phyloP scores from a whole-genome alignment of 2,888 invertebrate species.

The Orthonychiurus folsomi region DNA sequence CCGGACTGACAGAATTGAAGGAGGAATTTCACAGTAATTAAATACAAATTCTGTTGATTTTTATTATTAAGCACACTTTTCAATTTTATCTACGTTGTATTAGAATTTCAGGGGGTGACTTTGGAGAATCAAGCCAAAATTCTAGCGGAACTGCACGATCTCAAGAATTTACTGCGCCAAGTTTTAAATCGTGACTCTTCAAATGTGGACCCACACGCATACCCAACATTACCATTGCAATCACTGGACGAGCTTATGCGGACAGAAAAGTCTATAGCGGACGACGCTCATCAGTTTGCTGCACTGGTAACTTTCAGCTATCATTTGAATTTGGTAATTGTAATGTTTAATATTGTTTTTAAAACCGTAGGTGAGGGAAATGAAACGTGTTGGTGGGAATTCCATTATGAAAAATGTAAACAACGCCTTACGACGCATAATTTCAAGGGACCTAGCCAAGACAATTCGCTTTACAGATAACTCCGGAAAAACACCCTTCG shows the following conservation, averaged over 20 bases:
- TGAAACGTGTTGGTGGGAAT: constrained; percentile 2
- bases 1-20: not conserved
- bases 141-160: not conserved
- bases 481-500: constrained; percentile 1
- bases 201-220: not conserved
- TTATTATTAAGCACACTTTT: not conserved
- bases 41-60: constrained; percentile 4
- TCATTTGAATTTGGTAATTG: not conserved
- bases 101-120: not conserved
- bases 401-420: not conserved
- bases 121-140: not conserved
- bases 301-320: constrained; percentile 1
- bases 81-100: not conserved
- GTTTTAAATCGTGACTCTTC: not conserved
- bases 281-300: not conserved
- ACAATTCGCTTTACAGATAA: not conserved
- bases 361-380: constrained; percentile 1
- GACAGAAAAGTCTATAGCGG: not conserved
- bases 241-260: not conserved
- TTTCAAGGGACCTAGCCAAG: not conserved
- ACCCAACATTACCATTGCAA: not conserved
- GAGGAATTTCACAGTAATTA: not conserved
- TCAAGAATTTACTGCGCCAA: not conserved
- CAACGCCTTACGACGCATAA: not conserved
- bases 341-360: not conserved